Evolutionary conservation across 2,113 vertebrate species (phyloP).

Genomic region (Gallinago media): DNA sequence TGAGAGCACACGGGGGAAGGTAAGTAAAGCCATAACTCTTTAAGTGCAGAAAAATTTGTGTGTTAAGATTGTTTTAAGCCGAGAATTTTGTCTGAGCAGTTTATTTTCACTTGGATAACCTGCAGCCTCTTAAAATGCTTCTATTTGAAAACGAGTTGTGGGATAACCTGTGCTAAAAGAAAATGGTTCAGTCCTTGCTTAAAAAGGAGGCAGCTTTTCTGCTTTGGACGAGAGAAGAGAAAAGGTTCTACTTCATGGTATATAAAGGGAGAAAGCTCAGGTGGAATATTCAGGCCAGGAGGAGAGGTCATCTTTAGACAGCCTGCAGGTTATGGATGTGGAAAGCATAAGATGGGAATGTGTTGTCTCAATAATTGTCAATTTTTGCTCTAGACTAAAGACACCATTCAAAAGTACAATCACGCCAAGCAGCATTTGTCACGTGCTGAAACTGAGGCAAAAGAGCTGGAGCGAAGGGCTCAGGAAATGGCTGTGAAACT

Average conservation of each 20-base stretch:
- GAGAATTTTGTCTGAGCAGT: neutral
- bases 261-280: neutral
- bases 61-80: neutral
- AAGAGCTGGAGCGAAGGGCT: constrained; percentile 81
- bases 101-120: neutral
- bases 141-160: neutral
- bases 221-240: neutral
- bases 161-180: neutral
- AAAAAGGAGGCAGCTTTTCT: neutral
- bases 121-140: neutral
- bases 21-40: constrained; percentile 3
- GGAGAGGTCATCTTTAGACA: neutral
- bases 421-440: constrained; percentile 70
- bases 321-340: neutral
- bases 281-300: neutral
- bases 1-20: constrained; percentile 76
- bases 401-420: constrained; percentile 72
- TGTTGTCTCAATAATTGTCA: neutral
- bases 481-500: constrained; percentile 78
- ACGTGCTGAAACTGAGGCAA: constrained; percentile 75
- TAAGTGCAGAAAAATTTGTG: neutral
- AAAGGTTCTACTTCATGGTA: neutral
- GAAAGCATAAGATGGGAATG: neutral
- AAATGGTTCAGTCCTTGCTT: neutral
- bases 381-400: constrained; percentile 76